A percentile compares a stretch with the other conserved stretches of the same genome.
Conservation (phyloP, 2,797 vertebrate genomes). For the Microctenopoma steveboyesi region DNA sequence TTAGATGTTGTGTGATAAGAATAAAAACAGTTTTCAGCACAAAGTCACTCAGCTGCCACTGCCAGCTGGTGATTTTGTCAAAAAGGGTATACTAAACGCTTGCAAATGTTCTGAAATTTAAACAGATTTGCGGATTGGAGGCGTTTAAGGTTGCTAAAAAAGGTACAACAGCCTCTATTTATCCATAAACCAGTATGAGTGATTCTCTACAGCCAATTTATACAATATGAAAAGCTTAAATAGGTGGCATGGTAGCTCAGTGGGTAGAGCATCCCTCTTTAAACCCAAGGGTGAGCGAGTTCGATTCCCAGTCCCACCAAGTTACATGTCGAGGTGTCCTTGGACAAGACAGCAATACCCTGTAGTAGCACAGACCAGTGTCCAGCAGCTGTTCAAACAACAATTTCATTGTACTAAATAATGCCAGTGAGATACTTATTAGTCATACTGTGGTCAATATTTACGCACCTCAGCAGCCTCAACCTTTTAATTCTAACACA, state of each 20-base stretch:
- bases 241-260: no score
- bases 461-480: not conserved
- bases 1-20: not conserved
- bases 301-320: no score
- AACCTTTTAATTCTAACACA: conserved; percentile 2
- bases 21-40: not conserved
- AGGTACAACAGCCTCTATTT: not conserved
- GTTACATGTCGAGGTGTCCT: no score
- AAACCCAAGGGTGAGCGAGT: no score
- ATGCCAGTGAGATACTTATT: not conserved
- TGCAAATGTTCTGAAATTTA: not conserved
- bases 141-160: not conserved
- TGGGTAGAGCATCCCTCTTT: no score
- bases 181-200: not conserved
- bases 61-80: not conserved
- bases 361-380: no score
- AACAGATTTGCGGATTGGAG: not conserved
- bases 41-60: not conserved
- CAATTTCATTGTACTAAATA: not conserved
- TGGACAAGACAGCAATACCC: no score
- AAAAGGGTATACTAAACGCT: not conserved
- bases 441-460: conserved; percentile 6
- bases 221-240: not conserved
- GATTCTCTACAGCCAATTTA: not conserved
- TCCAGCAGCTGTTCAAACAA: no score